Evolutionary conservation across 2,113 vertebrate genomes (phyloP).

Genomic region (Corythornis cristatus): DNA sequence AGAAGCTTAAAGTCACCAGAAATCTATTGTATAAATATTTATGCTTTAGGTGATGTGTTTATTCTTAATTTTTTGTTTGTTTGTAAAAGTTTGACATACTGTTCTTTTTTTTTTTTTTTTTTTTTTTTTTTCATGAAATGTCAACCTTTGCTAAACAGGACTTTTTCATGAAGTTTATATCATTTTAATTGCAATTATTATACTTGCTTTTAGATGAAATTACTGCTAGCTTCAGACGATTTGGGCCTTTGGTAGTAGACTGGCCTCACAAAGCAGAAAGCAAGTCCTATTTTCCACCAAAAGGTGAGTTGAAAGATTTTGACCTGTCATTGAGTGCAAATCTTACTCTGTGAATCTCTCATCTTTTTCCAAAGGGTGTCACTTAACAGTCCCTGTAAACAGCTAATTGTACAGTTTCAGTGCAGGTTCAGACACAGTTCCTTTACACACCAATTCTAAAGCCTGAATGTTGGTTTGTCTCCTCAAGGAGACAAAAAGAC

Average conservation of each 20-base stretch:
- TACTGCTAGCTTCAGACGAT: slow-evolving; percentile 95
- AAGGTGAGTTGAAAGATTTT: slow-evolving; percentile 76
- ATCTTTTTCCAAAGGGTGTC: not conserved
- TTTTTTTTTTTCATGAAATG: not conserved
- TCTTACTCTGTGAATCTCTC: not conserved
- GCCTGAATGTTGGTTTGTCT: not conserved
- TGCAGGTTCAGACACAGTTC: not conserved
- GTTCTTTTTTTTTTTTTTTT: not conserved
- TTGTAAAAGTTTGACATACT: not conserved
- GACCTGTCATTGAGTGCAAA: not conserved
- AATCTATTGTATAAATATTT: not conserved
- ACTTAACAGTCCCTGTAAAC: not conserved
- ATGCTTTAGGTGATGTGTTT: not conserved
- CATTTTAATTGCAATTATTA: not conserved
- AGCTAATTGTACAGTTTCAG: not conserved
- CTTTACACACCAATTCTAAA: not conserved
- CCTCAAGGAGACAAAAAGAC: not conserved
- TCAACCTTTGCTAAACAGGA: not conserved
- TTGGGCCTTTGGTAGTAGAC: slow-evolving; percentile 96
- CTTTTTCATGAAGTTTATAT: not conserved
- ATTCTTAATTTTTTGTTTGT: not conserved
- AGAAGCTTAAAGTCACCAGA: not conserved
- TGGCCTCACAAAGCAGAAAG: slow-evolving; percentile 99
- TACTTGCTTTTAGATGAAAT: slow-evolving; percentile 87
- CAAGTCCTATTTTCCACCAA: slow-evolving; percentile 98